These are phyloP conservation scores for Coryphaenoides rupestris DNA, from an alignment of 2,113 vertebrate species.

Conservation along the genomic window DNA sequence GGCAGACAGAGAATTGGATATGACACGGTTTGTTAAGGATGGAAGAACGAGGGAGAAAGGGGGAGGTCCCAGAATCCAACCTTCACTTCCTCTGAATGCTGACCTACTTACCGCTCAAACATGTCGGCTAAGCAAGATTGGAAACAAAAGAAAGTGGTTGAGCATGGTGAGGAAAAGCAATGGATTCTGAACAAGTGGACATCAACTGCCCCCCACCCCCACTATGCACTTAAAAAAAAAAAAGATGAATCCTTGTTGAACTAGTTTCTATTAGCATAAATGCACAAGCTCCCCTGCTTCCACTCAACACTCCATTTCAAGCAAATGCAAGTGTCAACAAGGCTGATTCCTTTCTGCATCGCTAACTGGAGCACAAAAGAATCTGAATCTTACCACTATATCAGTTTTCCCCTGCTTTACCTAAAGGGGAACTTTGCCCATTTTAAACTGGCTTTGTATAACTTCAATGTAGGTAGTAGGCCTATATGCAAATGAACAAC, in stretches of 20 bases:
- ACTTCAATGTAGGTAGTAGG: too few species aligned
- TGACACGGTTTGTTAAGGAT: constrained; percentile 35
- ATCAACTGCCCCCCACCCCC: constrained; percentile 28
- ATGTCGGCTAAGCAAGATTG: constrained; percentile 45
- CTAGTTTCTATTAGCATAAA: constrained; percentile 6
- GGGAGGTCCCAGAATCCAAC: constrained; percentile 46
- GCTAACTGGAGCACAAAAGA: constrained; percentile 17
- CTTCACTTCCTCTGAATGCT: constrained; percentile 48
- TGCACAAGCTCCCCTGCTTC: neutral
- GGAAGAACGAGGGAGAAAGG: constrained; percentile 37
- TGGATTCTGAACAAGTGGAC: constrained; percentile 33
- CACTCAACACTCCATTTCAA: too few species aligned
- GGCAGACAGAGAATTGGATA: constrained; percentile 28
- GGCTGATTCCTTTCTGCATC: constrained; percentile 20
- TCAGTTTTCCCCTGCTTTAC: too few species aligned
- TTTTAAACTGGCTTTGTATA: too few species aligned
- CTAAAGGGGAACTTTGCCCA: too few species aligned
- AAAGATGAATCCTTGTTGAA: neutral
- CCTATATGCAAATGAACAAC: too few species aligned
- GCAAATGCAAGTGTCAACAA: constrained; percentile 1
- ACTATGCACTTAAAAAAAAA: neutral
- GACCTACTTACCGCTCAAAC: constrained; percentile 68
- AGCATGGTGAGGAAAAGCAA: constrained; percentile 23
- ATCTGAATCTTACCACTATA: constrained; percentile 5
- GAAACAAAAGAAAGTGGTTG: constrained; percentile 37